Base-by-base conservation (phyloP, 1,140 invertebrate genomes). In the Drosophila tsacasi region DNA sequence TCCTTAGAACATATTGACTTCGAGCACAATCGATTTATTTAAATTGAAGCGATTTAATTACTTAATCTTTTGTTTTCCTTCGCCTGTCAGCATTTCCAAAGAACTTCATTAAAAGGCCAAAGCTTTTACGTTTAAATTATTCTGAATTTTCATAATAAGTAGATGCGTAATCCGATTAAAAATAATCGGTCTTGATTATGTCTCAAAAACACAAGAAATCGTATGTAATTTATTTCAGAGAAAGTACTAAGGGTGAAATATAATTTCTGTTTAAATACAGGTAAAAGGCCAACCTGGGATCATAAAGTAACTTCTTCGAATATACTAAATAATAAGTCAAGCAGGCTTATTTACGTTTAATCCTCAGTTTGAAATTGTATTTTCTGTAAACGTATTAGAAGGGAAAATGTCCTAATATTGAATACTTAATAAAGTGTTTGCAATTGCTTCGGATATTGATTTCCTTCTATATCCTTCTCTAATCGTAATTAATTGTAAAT, bases 1-100 rank as follows among this genome's bases (percentile, higher is more conserved):
- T 65, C 25, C 17, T n/a, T 10, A 23, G 6, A 49, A 50, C n/a
- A 25, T 23, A 60, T 50, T 39, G 37, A 49, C 13, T 35, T 40
- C 6, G 8, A 52, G 23, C 30, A 21, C 10, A 52, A 67, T 46
- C 27, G 30, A 42, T 67, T 64, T 35, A 49, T 15, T 46, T 39
- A 37, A 32, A 46, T 65, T 60, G 37, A 42, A n/a, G 27, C 19
- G 27, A 30, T 44, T 62, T 62, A 66, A 66, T 66, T 62, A 66
- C 30, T 35, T 46, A 46, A 44, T 66, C 40, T 66, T 62, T 62
- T 46, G 57, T 65, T 60, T 65, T 59, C 27, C 37, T 7, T n/a
- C 8, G n/a, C 19, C 39, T 42, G 25, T 23, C 37, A 59, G 21
- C 27, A 42, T 42, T 39, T 42, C 15, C 25, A 21, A 23, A 8